Evolutionary conservation across 92 coral and sea anemone genomes (phyloP), one percentile per base, ranked within the genome.

Genomic region (Plumapathes pennacea): DNA sequence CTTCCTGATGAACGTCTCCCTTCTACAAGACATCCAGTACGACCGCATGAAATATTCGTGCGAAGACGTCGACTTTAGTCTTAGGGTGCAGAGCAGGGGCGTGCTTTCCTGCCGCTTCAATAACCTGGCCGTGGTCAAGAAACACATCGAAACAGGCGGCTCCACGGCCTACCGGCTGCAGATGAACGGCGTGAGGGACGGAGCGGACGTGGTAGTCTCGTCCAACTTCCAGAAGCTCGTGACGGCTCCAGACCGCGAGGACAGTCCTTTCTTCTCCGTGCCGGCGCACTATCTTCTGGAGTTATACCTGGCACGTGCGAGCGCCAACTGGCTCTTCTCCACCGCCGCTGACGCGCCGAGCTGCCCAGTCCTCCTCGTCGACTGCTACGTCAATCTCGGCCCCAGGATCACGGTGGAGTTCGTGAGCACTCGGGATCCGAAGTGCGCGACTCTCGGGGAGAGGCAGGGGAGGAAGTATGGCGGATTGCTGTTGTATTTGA

Each of bases 241-340:
- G 29, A 88, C 88, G 30, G 96, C 90, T 9, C 98, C 98, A 9
- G 98, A 92, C 34, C 77, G 87, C 2, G 96, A 84, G 45, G 94
- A 82, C 61, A 78, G 77, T 10, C 85, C 90, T 51, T 78, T 80
- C 58, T 80, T 88, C 62, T 70, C 92, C 7, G 84, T 76, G 19
- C 98, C 98, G 17, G 94, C 98, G 1, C 88, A 88, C 60, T 88
- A 80, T 64, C 87, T 92, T 18, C 90, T 92, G 50, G 98, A 92
- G 64, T 85, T 72, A 43, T 92, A 92, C 68, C 68, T 92, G 27
- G 90, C 84, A 31, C 63, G 76, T 42, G 83, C 67, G 62, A 89
- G 94, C 47, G 83, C 96, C 3, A 50, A 59, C 32, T 82, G 77
- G 80, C 83, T 92, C 23, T 92, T 92, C 62, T 89, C 88, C 20